Conservation (phyloP, 1,140 invertebrate species). For the Scaptomyza montana region DNA sequence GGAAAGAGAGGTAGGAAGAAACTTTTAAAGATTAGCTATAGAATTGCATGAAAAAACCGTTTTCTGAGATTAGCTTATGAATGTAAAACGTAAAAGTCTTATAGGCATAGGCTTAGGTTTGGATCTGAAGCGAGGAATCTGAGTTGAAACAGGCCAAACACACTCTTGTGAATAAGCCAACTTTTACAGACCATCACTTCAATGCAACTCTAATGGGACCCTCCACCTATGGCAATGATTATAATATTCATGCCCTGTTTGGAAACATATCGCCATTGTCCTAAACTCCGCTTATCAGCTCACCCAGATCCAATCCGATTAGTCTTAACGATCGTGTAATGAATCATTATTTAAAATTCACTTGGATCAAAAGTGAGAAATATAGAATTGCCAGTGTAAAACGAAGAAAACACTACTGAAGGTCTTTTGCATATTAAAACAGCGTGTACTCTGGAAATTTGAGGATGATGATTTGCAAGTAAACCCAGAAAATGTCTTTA, state of each 20-base stretch:
- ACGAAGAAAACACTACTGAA: slow-evolving; percentile 85
- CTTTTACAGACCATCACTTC: too few species aligned
- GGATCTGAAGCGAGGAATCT: too few species aligned
- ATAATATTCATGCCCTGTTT: slow-evolving; percentile 47
- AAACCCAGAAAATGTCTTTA: slow-evolving; percentile 86
- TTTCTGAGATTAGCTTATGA: too few species aligned
- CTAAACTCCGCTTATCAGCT: slow-evolving; percentile 76
- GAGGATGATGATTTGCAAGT: slow-evolving; percentile 85
- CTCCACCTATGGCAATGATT: slow-evolving; percentile 67
- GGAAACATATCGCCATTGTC: slow-evolving; percentile 74
- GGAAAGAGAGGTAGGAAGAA: too few species aligned
- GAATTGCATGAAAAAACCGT: too few species aligned
- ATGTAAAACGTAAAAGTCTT: too few species aligned
- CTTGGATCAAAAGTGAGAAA: slow-evolving; percentile 87
- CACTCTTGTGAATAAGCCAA: too few species aligned
- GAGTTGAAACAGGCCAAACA: too few species aligned
- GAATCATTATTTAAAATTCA: slow-evolving; percentile 86
- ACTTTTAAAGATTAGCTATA: too few species aligned
- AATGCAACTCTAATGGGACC: slow-evolving; percentile 71
- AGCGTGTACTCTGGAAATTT: slow-evolving; percentile 89
- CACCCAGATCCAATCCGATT: slow-evolving; percentile 78
- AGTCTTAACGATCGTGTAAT: slow-evolving; percentile 80
- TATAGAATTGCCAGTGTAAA: slow-evolving; percentile 85
- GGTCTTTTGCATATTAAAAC: slow-evolving; percentile 85
- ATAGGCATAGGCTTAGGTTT: too few species aligned